Base-by-base conservation (phyloP, 1,140 invertebrate genomes). In the Amphibalanus amphitrite region DNA sequence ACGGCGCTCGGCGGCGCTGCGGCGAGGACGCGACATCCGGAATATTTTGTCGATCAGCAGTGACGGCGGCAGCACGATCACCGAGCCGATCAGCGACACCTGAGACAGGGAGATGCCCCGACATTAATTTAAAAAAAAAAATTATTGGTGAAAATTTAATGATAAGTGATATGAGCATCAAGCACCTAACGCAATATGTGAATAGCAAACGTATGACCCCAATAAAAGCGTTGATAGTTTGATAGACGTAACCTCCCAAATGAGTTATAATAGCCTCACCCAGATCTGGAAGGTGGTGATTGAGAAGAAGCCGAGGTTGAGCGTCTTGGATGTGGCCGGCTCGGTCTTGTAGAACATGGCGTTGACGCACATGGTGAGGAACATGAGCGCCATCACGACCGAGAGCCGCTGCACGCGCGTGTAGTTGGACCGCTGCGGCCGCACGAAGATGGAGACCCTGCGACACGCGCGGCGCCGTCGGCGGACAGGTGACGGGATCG, bases 321-420 rank as follows among this genome's bases (percentile, higher is more conserved):
- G 47, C 29, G n/a, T 64, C 10, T 69, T 72, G 1, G 67, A 40
- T 17, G 28, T 73, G 25, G 68, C 68, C 13, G 72, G 72, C 29
- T 72, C 71, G 4, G 72, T 71, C 20, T 79, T 79, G 74, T 81
- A 82, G 75, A 78, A 82, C 80, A 82, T 82, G 72, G 79, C 79
- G 74, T 82, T 82, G 33, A 80, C 77, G 67, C 81, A 80, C 81
- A 82, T 82, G 17, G 79, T 81, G 26, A 80, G 76, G 70, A 81
- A 81, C 8, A 81, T 75, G 26, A 82, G 75, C 0, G 78, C 77
- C 72, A 81, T 75, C 72, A 80, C 81, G 72, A 81, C 81, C 0
- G 80, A 80, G 17, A 81, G 73, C 33, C 81, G 75, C 74, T 82
- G 81, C n/a, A 80, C 77, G 20, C 81, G 75, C 17, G 80, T 82